phyloP scores from a whole-genome alignment of 2,888 invertebrate genomes.

The Limenitis camilla region DNA sequence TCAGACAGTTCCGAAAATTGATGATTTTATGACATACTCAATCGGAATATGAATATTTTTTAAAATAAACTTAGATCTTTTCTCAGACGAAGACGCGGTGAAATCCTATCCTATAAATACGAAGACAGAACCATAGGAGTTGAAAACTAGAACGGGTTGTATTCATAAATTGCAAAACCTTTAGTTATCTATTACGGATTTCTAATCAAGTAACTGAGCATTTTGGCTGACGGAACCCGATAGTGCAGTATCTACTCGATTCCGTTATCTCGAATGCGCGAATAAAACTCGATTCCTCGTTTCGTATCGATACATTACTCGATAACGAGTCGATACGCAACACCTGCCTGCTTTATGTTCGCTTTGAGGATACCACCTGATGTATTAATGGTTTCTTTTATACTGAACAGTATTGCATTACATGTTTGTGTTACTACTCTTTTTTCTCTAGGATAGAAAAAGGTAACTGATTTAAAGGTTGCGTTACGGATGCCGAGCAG shows the following conservation, averaged over 20 bases:
- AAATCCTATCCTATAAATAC: no score
- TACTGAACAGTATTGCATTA: neutral
- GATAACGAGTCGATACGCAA: slow-evolving; percentile 32
- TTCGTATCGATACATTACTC: slow-evolving; percentile 32
- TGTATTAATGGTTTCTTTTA: slow-evolving; percentile 24
- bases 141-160: neutral
- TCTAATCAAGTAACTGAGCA: slow-evolving; percentile 10
- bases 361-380: slow-evolving; percentile 27
- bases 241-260: slow-evolving; percentile 19
- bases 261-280: slow-evolving; percentile 29
- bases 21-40: no score
- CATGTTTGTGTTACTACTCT: no score
- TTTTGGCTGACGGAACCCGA: slow-evolving; percentile 17
- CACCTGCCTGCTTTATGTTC: slow-evolving; percentile 35
- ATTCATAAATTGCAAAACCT: neutral
- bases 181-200: neutral
- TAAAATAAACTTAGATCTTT: no score
- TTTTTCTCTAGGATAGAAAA: no score
- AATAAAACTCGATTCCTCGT: slow-evolving; percentile 34
- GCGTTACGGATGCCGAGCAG: no score
- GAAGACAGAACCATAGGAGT: no score
- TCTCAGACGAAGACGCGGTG: no score
- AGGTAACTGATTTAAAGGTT: no score
- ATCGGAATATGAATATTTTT: no score
- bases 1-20: no score